phyloP scores from a whole-genome alignment of 2,888 invertebrate species.

The Helicoverpa assulta region DNA sequence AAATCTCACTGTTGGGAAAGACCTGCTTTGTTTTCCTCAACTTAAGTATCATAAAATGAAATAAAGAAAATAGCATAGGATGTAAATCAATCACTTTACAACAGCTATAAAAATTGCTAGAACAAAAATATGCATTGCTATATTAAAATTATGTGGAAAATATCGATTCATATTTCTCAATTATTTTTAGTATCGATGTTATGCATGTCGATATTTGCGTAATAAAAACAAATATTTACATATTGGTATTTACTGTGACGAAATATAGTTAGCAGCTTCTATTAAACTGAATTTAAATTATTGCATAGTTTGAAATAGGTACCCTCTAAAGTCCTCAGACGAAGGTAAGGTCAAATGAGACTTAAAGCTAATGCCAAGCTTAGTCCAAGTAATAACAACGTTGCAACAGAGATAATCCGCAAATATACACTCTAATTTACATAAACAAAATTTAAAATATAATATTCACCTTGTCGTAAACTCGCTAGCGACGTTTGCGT shows the following conservation, averaged over 20 bases:
- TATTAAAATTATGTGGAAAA: constrained; percentile 40
- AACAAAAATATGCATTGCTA: constrained; percentile 32
- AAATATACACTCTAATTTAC: constrained; percentile 47
- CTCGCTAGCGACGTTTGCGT: constrained; percentile 94
- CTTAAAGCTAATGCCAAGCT: constrained; percentile 26
- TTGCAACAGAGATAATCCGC: constrained; percentile 46
- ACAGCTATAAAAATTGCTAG: constrained; percentile 40
- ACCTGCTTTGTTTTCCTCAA: constrained; percentile 13
- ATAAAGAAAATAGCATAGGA: constrained; percentile 37
- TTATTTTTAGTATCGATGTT: constrained; percentile 23
- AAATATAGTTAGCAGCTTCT: background rate
- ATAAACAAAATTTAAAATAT: constrained; percentile 51
- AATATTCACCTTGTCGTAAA: constrained; percentile 93
- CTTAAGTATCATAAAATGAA: constrained; percentile 32
- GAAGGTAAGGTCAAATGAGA: constrained; percentile 7
- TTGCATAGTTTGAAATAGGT: background rate
- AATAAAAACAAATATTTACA: constrained; percentile 17
- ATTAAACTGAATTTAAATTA: constrained; percentile 12
- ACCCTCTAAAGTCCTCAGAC: constrained; percentile 13
- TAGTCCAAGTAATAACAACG: constrained; percentile 21
- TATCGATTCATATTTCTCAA: constrained; percentile 31
- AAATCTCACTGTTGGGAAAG: background rate
- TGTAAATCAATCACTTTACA: constrained; percentile 52
- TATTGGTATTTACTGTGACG: background rate
- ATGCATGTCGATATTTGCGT: constrained; percentile 25